Evolutionary conservation across 1,140 invertebrate species (phyloP), one percentile per base, ranked within the genome.

Genomic region (Tenebrio molitor): DNA sequence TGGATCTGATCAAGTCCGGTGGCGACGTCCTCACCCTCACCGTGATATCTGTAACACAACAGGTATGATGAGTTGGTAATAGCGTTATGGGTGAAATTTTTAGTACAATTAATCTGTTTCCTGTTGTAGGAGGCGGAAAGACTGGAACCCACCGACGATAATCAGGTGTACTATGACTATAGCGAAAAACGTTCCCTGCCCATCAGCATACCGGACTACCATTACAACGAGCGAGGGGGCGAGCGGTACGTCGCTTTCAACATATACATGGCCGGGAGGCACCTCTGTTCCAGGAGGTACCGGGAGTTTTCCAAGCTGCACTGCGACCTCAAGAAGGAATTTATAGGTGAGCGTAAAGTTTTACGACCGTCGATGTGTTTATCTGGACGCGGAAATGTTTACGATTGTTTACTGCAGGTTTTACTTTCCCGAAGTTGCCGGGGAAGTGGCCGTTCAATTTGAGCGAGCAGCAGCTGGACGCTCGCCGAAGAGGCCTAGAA

Each of bases 261-360:
- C 83, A 98, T 99, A 71, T 97, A 99, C 83, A 99, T 99, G 97
- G 97, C 98, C 21, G 97, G 97, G 0, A 85, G 97, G 42, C 97
- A 99, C 84, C 86, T 99, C 17, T 99, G 98, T 83, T 98, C 97
- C 23, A 86, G 97, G 46, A 87, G 98, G 34, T 99, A 99, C 83
- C 89, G 96, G 58, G 97, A 99, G 85, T 99, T 99, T 83, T 91
- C 95, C 10, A 92, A 93, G 69, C 83, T 99, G 53, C 94, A 99
- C 81, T 89, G 91, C 76, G 91, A 93, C 72, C 86, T 99, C 44
- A 97, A 97, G 83, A 95, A 96, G 82, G 97, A 99, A 83, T 99
- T 99, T 85, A 87, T 94, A 72, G 97, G 87, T 88, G 72, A 82
- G 79, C n/a, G n/a, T n/a, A n/a, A n/a, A n/a, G n/a, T n/a, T n/a